Conservation (phyloP, 2,797 vertebrate species). For the Sibirionetta formosa region DNA sequence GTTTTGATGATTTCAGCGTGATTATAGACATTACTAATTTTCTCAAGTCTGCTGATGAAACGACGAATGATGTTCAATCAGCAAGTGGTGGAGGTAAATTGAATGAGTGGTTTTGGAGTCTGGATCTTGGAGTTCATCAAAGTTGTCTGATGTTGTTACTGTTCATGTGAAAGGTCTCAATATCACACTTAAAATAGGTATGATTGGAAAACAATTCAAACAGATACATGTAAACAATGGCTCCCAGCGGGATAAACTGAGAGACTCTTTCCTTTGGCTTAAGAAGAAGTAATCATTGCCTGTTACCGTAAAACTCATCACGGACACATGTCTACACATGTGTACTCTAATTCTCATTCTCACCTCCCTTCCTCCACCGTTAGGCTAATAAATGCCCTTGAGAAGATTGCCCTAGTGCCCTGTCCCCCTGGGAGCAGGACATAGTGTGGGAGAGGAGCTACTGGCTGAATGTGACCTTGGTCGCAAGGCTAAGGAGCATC, state of each 20-base stretch:
- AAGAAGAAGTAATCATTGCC: neutral
- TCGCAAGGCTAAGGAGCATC: neutral
- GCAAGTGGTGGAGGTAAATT: fast-evolving
- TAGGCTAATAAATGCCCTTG: no score
- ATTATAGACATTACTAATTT: neutral
- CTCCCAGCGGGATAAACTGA: neutral
- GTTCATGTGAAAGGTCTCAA: neutral
- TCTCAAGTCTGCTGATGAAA: neutral
- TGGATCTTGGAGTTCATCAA: neutral
- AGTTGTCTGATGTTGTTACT: fast-evolving
- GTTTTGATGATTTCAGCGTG: neutral
- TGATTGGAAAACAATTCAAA: neutral
- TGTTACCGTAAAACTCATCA: neutral
- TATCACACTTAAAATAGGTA: neutral
- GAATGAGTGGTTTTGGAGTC: neutral
- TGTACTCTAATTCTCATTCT: fast-evolving
- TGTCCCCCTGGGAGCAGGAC: neutral
- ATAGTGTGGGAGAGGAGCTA: neutral
- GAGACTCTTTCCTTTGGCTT: neutral
- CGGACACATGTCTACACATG: neutral
- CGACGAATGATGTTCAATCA: neutral
- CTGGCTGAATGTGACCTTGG: neutral
- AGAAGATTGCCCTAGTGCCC: neutral
- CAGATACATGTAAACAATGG: neutral
- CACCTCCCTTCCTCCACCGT: neutral